These are phyloP conservation scores for Mormoops blainvillei DNA, from an alignment of 2,113 vertebrate genomes.

Conservation along the genomic window DNA sequence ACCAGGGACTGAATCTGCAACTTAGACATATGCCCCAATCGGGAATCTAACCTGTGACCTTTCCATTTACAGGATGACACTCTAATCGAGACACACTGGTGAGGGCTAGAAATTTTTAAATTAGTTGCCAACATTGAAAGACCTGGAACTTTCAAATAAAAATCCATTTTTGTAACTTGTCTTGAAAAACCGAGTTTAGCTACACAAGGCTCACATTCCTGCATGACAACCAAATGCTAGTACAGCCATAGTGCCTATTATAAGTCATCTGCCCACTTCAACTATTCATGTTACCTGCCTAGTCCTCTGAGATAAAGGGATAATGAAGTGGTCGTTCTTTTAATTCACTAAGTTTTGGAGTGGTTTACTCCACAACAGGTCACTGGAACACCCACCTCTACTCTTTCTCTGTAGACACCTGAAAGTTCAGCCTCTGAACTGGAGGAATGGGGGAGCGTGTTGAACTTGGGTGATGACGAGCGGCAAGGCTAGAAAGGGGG, in stretches of 20 bases:
- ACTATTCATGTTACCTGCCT: background rate
- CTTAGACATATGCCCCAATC: too few species aligned
- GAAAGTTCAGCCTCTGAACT: background rate
- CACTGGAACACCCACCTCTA: too few species aligned
- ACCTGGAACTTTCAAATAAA: conserved; percentile 2
- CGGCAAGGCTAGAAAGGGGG: background rate
- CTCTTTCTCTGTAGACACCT: background rate
- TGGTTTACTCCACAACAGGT: background rate
- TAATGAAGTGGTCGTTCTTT: background rate
- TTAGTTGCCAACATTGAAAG: conserved; percentile 34
- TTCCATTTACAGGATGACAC: too few species aligned
- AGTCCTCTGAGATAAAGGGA: background rate
- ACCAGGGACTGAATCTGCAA: too few species aligned
- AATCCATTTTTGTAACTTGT: background rate
- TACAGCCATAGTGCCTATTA: background rate
- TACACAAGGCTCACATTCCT: background rate
- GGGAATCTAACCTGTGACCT: too few species aligned
- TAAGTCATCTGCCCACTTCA: background rate
- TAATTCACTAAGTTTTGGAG: background rate
- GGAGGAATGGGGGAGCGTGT: background rate
- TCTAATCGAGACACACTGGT: too few species aligned
- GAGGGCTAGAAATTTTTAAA: background rate
- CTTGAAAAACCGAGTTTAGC: background rate
- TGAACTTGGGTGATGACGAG: background rate
- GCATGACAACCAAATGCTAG: background rate